phyloP scores from a whole-genome alignment of 2,797 vertebrate species.

The Leuciscus waleckii region DNA sequence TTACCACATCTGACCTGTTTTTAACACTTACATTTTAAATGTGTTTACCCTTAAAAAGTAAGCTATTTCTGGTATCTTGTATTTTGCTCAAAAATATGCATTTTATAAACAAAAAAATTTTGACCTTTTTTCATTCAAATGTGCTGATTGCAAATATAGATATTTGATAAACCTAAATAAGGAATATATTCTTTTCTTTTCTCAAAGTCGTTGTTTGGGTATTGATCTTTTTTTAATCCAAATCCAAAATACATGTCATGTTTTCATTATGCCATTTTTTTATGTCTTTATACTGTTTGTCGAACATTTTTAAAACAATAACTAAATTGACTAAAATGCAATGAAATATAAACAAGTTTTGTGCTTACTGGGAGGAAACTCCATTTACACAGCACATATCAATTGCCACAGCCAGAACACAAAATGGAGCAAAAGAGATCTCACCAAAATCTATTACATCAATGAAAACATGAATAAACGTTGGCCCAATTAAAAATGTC shows the following conservation, averaged over 20 bases:
- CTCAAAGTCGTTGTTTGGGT: not conserved
- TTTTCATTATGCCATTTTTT: not conserved
- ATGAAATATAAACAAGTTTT: not conserved
- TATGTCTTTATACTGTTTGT: not conserved
- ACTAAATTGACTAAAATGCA: not conserved
- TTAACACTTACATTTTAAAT: not conserved
- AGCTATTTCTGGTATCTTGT: not conserved
- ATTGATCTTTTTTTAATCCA: not conserved
- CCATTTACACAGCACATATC: conserved; percentile 11
- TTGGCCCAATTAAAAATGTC: not conserved
- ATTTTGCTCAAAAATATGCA: not conserved
- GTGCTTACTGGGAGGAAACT: not conserved
- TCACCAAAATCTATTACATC: not conserved
- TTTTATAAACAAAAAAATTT: not conserved
- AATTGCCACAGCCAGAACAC: conserved; percentile 25
- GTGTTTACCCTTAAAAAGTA: not conserved
- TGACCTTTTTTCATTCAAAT: not conserved
- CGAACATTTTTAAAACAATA: not conserved
- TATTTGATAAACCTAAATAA: not conserved
- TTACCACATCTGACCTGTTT: not conserved
- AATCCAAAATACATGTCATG: not conserved
- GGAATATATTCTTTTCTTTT: not conserved
- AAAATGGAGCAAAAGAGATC: conserved; percentile 54
- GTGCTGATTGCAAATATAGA: not conserved
- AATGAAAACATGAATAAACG: conserved; percentile 12